phyloP scores from a whole-genome alignment of 2,113 vertebrate species.

The Tylochromis polylepis region DNA sequence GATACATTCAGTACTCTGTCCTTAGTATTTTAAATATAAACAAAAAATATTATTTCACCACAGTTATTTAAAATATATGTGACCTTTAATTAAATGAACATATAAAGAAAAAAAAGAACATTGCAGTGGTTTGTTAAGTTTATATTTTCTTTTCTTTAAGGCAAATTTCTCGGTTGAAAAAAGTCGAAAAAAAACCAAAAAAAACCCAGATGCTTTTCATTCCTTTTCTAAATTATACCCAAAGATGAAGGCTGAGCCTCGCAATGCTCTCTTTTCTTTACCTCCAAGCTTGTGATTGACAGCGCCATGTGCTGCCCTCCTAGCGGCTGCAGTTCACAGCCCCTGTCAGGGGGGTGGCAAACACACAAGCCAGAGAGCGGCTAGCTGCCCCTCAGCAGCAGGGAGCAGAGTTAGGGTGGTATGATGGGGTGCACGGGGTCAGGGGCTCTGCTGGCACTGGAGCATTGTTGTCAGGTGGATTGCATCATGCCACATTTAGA shows the following conservation, averaged over 20 bases:
- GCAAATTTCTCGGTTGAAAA: slow-evolving; percentile 36
- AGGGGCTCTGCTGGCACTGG: slow-evolving; percentile 45
- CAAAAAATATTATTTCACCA: neutral
- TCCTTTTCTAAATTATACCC: slow-evolving; percentile 45
- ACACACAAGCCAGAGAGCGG: slow-evolving; percentile 60
- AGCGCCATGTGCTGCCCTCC: slow-evolving; percentile 66
- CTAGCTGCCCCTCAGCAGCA: slow-evolving; percentile 50
- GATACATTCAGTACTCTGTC: neutral
- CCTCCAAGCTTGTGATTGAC: slow-evolving; percentile 62
- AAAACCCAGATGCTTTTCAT: slow-evolving; percentile 23
- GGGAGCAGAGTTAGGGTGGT: slow-evolving; percentile 53
- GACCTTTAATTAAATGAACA: neutral
- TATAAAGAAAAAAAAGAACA: neutral
- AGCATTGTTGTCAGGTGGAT: slow-evolving; percentile 57
- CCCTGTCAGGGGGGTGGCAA: slow-evolving; percentile 62
- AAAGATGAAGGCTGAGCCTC: slow-evolving; percentile 54
- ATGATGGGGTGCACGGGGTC: slow-evolving; percentile 24
- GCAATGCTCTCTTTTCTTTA: slow-evolving; percentile 44
- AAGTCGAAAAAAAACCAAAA: slow-evolving; percentile 1
- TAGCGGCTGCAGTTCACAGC: slow-evolving; percentile 57
- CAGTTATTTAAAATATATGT: neutral
- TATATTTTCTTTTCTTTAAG: slow-evolving; percentile 14
- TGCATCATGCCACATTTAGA: slow-evolving; percentile 26
- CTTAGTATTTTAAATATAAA: neutral
- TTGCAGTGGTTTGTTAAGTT: neutral